phyloP scores from a whole-genome alignment of 2,797 vertebrate species.

The Huso huso region DNA sequence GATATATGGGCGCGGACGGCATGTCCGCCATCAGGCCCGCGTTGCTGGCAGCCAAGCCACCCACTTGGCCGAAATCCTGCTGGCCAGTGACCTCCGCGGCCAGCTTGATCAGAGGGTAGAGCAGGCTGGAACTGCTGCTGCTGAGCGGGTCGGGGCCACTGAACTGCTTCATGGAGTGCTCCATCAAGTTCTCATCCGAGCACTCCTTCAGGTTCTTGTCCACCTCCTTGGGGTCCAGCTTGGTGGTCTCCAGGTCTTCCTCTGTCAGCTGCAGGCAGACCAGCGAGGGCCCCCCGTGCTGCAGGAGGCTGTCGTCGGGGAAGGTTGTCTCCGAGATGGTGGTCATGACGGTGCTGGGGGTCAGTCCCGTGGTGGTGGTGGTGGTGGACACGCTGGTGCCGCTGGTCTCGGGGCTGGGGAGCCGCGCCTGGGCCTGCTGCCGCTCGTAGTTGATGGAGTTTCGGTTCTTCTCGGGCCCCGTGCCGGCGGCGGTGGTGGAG shows the following conservation, averaged over 20 bases:
- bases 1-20: conserved; percentile 67
- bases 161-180: conserved; percentile 95
- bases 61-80: conserved; percentile 61
- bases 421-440: conserved; percentile 78
- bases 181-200: conserved; percentile 97
- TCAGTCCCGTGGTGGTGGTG: conserved; percentile 68
- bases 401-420: conserved; percentile 87
- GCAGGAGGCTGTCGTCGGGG: conserved; percentile 57
- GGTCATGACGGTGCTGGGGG: conserved; percentile 67
- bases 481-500: conserved; percentile 46
- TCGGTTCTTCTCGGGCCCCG: conserved; percentile 75
- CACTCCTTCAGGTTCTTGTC: conserved; percentile 98
- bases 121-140: conserved; percentile 83
- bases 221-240: conserved; percentile 94
- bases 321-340: conserved; percentile 79
- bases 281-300: conserved; percentile 53
- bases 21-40: conserved; percentile 37
- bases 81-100: conserved; percentile 79
- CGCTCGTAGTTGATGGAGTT: conserved; percentile 98
- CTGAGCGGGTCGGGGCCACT: conserved; percentile 83
- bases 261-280: conserved; percentile 88
- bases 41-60: conserved; percentile 38
- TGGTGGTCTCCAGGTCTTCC: conserved; percentile 94
- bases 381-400: conserved; percentile 76
- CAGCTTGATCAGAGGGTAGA: conserved; percentile 89